Evolutionary conservation across 2,113 vertebrate species (phyloP).

Genomic region (Thalassoma bifasciatum): DNA sequence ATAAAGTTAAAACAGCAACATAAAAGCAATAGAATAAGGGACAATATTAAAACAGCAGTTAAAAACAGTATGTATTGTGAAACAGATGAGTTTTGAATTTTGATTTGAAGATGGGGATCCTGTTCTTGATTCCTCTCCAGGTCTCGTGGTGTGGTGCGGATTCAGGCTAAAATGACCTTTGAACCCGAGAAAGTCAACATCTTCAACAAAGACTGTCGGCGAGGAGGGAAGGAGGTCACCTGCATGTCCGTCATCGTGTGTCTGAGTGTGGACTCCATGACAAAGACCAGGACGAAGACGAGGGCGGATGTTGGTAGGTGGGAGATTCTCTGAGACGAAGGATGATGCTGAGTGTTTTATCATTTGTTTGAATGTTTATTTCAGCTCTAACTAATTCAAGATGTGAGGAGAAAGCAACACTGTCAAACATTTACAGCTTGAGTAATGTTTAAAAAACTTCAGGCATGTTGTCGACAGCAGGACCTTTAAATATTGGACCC

Average conservation of each 20-base stretch:
- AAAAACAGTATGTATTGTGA: no score
- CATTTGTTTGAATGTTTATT: no score
- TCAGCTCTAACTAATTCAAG: not conserved
- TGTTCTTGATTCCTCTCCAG: slow-evolving; percentile 68
- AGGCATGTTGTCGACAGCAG: no score
- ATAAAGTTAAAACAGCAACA: no score
- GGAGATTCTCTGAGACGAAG: no score
- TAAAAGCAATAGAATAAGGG: no score
- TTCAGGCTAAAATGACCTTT: slow-evolving; percentile 87
- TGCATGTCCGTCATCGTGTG: slow-evolving; percentile 89
- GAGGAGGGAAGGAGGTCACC: slow-evolving; percentile 89
- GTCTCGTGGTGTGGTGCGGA: slow-evolving; percentile 90
- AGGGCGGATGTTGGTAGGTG: slow-evolving; percentile 56
- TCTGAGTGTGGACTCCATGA: slow-evolving; percentile 85
- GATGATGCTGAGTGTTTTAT: no score
- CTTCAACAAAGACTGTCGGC: slow-evolving; percentile 91
- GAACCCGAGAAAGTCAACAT: slow-evolving; percentile 94
- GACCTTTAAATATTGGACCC: not conserved
- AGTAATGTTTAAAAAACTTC: no score
- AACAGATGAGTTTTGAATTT: no score
- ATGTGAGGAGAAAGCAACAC: not conserved
- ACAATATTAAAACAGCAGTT: no score
- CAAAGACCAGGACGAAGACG: slow-evolving; percentile 30
- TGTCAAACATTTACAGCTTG: not conserved
- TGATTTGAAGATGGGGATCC: no score